Conservation (phyloP, 2,113 vertebrate species). For the Ursus arctos region DNA sequence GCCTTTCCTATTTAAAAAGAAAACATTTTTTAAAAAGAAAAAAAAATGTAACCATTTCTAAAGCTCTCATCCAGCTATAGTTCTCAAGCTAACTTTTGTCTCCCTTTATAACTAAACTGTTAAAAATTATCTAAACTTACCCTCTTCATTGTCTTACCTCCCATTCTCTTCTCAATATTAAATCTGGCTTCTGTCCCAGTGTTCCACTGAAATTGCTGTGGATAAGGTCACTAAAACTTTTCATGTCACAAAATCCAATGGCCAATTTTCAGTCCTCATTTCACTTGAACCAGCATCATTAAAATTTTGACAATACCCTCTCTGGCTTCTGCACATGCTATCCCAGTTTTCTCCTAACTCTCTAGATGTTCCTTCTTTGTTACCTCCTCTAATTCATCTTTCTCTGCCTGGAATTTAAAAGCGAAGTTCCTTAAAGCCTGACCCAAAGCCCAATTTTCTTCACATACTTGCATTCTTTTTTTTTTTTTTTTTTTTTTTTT, state of each 20-base stretch:
- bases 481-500: too few species aligned
- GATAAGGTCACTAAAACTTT: neutral
- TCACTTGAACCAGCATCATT: neutral
- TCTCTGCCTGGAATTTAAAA: neutral
- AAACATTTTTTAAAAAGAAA: neutral
- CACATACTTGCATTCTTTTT: neutral
- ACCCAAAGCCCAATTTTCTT: neutral
- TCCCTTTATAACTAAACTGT: neutral
- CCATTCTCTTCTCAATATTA: neutral
- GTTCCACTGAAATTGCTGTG: neutral
- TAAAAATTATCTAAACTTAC: neutral
- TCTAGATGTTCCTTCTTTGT: neutral
- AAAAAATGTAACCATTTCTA: neutral
- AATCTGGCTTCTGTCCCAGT: neutral
- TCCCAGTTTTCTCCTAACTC: neutral
- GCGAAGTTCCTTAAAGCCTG: neutral
- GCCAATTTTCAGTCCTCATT: neutral
- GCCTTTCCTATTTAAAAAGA: neutral
- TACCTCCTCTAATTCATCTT: neutral
- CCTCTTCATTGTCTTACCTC: neutral
- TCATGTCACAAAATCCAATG: neutral
- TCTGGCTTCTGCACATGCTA: neutral
- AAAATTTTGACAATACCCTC: constrained; percentile 18
- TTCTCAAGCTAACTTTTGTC: neutral
- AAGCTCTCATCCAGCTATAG: neutral